phyloP scores from a whole-genome alignment of 2,888 invertebrate species.

The Clepsis dumicolana region DNA sequence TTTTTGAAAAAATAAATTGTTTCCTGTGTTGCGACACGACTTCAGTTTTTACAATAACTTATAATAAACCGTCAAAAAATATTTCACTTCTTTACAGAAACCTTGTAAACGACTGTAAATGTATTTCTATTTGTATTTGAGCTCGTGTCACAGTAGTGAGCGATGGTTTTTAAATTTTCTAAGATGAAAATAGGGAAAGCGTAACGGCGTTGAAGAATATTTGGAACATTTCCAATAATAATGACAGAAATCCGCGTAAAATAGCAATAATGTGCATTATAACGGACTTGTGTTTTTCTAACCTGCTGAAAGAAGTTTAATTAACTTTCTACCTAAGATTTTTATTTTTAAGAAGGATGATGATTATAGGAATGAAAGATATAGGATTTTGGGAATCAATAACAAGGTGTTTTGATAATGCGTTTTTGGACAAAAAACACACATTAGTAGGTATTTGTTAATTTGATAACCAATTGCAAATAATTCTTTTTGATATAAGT shows the following conservation, averaged over 20 bases:
- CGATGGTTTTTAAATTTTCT: constrained; percentile 85
- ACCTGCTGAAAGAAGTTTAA: constrained; percentile 23
- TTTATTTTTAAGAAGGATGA: not conserved
- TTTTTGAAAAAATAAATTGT: not conserved
- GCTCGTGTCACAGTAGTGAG: constrained; percentile 83
- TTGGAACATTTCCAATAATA: constrained; percentile 79
- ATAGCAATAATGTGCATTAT: constrained; percentile 70
- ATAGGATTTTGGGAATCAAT: not conserved
- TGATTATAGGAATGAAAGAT: not conserved
- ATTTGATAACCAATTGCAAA: not conserved
- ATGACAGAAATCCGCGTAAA: constrained; percentile 77
- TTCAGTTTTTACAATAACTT: constrained; percentile 25
- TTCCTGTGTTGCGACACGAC: constrained; percentile 12
- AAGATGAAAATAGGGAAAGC: constrained; percentile 86
- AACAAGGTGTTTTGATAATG: not conserved
- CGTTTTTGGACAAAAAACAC: not conserved
- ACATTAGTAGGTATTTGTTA: not conserved
- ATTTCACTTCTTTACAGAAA: constrained; percentile 52
- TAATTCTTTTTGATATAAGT: too few relatives aligned
- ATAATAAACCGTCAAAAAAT: constrained; percentile 42
- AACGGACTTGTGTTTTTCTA: constrained; percentile 53
- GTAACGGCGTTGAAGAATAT: constrained; percentile 78
- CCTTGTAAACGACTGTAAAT: constrained; percentile 83
- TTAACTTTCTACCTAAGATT: not conserved
- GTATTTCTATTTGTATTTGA: constrained; percentile 82